A percentile compares a stretch with the other conserved stretches of the same genome.
These are phyloP conservation scores for Cervus canadensis DNA, from an alignment of 2,113 vertebrate genomes.

Conservation along the genomic window DNA sequence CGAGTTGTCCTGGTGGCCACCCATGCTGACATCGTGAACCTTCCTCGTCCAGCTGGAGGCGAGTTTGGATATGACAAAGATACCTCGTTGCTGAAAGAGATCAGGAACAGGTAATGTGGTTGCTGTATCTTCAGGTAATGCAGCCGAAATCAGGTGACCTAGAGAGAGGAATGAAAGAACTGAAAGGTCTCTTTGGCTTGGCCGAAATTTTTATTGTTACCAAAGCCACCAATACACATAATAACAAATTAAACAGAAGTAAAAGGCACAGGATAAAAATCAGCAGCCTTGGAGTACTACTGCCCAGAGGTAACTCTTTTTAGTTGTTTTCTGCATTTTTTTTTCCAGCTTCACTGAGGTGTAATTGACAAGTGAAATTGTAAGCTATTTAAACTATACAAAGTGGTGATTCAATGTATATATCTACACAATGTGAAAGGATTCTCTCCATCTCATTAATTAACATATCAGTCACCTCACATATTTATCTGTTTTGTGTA, in stretches of 20 bases:
- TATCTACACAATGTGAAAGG: not conserved
- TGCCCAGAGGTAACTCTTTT: not conserved
- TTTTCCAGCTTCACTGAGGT: not conserved
- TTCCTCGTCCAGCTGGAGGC: constrained; percentile 90
- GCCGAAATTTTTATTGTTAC: not conserved
- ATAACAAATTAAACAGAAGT: not conserved
- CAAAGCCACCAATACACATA: not conserved
- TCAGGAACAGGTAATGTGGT: constrained; percentile 89
- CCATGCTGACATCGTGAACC: constrained; percentile 94
- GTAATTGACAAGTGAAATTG: not conserved
- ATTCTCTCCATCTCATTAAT: not conserved
- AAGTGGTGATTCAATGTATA: not conserved
- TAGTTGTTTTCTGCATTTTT: not conserved
- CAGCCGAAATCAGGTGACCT: not conserved
- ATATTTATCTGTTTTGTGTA: not conserved
- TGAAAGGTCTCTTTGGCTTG: not conserved
- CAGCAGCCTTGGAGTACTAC: fast-evolving
- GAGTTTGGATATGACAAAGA: constrained; percentile 97
- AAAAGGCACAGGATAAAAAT: not conserved
- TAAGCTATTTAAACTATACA: not conserved
- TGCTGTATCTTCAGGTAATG: fast-evolving
- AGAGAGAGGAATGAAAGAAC: not conserved
- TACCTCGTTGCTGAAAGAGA: constrained; percentile 88
- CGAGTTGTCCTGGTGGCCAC: constrained; percentile 92
- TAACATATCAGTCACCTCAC: not conserved